Percentiles rank a stretch among this genome's conserved stretches.
Conservation (phyloP, 1,140 invertebrate genomes). For the Neodiprion virginianus region DNA sequence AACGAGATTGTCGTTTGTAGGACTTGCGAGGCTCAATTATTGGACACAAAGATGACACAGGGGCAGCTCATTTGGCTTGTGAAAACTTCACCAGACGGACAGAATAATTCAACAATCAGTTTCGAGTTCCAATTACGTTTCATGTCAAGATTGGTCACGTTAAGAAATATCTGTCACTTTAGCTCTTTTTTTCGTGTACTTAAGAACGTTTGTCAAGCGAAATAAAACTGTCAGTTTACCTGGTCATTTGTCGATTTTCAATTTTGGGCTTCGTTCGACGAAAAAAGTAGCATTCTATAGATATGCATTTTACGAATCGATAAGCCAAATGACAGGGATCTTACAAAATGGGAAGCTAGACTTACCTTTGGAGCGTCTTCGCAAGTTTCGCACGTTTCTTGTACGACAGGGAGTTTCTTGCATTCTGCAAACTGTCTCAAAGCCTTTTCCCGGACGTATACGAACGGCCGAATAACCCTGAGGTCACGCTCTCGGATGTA, state of each 20-base stretch:
- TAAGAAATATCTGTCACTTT: too few relatives aligned
- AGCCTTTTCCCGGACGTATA: conserved; percentile 83
- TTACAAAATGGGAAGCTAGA: neutral
- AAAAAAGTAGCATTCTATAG: too few relatives aligned
- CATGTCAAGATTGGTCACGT: too few relatives aligned
- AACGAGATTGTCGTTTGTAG: neutral
- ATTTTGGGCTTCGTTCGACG: too few relatives aligned
- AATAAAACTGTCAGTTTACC: neutral
- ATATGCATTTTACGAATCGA: too few relatives aligned
- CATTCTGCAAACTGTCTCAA: conserved; percentile 73
- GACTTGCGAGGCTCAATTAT: neutral
- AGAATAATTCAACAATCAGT: too few relatives aligned
- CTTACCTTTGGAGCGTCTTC: conserved; percentile 69
- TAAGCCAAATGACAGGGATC: too few relatives aligned
- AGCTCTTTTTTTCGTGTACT: too few relatives aligned
- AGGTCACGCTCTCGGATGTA: conserved; percentile 77
- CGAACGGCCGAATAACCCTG: conserved; percentile 85
- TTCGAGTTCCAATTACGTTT: too few relatives aligned
- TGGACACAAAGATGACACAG: conserved; percentile 13
- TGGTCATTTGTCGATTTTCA: too few relatives aligned
- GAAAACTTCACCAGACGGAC: too few relatives aligned
- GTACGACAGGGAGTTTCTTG: conserved; percentile 71
- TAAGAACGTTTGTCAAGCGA: neutral
- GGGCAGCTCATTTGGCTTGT: neutral
- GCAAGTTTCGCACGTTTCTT: conserved; percentile 68